A percentile compares a stretch with the other conserved stretches of the same genome.
phyloP scores from a whole-genome alignment of 2,113 vertebrate species.

The Hyaena hyaena region DNA sequence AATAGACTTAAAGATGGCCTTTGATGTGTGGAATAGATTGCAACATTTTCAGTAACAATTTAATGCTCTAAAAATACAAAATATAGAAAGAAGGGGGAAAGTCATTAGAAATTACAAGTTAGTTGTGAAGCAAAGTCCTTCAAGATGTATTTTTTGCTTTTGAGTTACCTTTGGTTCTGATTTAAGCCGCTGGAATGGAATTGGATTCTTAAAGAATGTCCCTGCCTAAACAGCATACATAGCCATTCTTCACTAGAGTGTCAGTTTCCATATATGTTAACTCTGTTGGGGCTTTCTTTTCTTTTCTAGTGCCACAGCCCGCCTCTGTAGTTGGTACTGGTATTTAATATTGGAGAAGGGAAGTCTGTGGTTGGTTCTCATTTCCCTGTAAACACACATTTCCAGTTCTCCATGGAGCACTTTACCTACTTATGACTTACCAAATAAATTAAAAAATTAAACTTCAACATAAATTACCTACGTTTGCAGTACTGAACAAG shows the following conservation, averaged over 20 bases:
- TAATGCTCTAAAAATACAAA: constrained; percentile 19
- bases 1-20: background rate
- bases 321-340: constrained; percentile 5
- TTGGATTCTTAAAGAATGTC: constrained; percentile 27
- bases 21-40: background rate
- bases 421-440: constrained; percentile 40
- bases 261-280: background rate
- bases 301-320: background rate
- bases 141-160: background rate
- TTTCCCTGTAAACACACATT: background rate
- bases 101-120: constrained; percentile 27
- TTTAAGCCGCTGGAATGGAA: constrained; percentile 33
- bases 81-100: background rate
- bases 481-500: background rate
- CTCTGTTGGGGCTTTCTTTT: background rate
- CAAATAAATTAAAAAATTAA: background rate
- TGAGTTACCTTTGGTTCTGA: background rate
- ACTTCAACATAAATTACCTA: background rate
- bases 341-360: constrained; percentile 13
- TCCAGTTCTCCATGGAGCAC: background rate
- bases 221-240: background rate
- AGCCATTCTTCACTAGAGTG: background rate
- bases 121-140: background rate
- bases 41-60: background rate
- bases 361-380: background rate